phyloP scores from a whole-genome alignment of 2,797 vertebrate species.

The Podarcis lilfordi region DNA sequence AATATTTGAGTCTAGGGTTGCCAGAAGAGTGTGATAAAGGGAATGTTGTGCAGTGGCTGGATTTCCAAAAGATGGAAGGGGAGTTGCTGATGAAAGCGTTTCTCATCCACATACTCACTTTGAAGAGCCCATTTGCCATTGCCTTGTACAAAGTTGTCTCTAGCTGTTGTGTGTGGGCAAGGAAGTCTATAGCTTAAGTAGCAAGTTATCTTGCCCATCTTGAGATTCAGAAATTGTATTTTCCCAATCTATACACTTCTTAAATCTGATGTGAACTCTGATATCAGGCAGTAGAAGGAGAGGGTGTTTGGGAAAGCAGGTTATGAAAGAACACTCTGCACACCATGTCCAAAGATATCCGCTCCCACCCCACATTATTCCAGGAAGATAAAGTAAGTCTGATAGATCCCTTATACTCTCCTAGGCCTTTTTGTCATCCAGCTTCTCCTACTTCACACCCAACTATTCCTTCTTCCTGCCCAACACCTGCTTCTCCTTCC shows the following conservation, averaged over 20 bases:
- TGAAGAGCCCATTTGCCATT: conserved; percentile 13
- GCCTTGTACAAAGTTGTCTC: conserved; percentile 12
- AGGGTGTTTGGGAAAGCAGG: no score
- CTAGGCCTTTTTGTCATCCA: no score
- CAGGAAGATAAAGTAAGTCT: no score
- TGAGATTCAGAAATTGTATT: not conserved
- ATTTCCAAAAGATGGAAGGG: conserved; percentile 54
- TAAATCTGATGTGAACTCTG: conserved; percentile 1
- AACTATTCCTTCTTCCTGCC: no score
- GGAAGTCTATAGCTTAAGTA: not conserved
- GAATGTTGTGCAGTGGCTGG: conserved; percentile 13
- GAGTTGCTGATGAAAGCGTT: conserved; percentile 32
- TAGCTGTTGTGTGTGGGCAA: conserved; percentile 26
- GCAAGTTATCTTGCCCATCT: conserved; percentile 17
- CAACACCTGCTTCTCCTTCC: no score
- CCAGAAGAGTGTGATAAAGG: conserved; percentile 37
- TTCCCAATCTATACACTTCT: not conserved
- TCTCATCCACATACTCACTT: conserved; percentile 25
- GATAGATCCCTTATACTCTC: no score
- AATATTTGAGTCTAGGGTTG: conserved; percentile 38
- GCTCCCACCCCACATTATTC: no score
- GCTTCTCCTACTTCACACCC: no score
- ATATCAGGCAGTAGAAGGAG: no score
- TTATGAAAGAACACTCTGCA: no score
- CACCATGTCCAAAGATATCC: no score